These are phyloP conservation scores for Hydrozoanthus gracilis DNA, from an alignment of 92 coral and sea anemone species.

Conservation along the genomic window DNA sequence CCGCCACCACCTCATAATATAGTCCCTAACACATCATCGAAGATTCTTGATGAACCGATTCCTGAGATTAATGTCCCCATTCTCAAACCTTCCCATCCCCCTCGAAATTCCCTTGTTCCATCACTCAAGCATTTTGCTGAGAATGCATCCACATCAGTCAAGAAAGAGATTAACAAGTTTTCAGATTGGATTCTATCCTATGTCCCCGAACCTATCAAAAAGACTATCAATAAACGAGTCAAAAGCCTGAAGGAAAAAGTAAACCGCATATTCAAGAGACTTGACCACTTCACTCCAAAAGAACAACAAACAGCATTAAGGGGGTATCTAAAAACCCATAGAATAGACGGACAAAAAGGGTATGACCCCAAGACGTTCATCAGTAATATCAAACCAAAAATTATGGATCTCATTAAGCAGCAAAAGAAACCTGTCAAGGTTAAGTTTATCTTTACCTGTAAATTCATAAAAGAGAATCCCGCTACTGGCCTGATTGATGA, in stretches of 20 bases:
- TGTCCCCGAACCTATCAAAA: slow-evolving; percentile 50
- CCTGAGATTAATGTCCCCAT: slow-evolving; percentile 11
- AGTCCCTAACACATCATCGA: neutral
- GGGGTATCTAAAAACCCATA: neutral
- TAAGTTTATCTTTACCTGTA: neutral
- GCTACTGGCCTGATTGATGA: too few relatives aligned
- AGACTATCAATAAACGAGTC: slow-evolving; percentile 51
- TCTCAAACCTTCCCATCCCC: slow-evolving; percentile 47
- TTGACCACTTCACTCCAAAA: neutral
- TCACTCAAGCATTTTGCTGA: slow-evolving; percentile 59
- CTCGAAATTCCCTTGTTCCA: slow-evolving; percentile 19
- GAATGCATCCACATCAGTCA: slow-evolving; percentile 43
- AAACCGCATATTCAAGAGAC: slow-evolving; percentile 41
- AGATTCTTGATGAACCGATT: too few relatives aligned
- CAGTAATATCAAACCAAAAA: neutral
- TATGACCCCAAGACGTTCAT: neutral
- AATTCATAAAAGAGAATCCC: neutral
- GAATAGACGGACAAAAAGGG: too few relatives aligned
- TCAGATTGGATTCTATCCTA: slow-evolving; percentile 59
- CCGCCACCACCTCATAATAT: neutral
- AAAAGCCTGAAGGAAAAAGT: slow-evolving; percentile 52
- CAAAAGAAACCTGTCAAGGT: neutral
- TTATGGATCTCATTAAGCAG: neutral
- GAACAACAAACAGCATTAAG: slow-evolving; percentile 25
- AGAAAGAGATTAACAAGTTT: slow-evolving; percentile 59